phyloP scores from a whole-genome alignment of 2,797 vertebrate species.

The Rhodeus uyekii region DNA sequence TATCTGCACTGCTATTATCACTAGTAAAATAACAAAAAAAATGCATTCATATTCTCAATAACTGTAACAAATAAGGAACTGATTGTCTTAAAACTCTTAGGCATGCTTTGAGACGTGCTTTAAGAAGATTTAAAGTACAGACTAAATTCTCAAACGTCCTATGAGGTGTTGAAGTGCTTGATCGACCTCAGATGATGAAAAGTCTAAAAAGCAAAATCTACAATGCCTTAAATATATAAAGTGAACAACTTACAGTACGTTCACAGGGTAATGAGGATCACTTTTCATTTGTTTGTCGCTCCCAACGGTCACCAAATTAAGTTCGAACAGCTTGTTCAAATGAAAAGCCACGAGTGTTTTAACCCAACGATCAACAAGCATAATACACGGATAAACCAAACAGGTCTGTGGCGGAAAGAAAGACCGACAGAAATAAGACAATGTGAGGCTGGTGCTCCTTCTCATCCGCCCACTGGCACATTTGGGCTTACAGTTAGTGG shows the following conservation, averaged over 20 bases:
- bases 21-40: not conserved
- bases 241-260: slow-evolving; percentile 6
- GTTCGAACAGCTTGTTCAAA: not conserved
- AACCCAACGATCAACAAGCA: slow-evolving; percentile 6
- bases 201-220: slow-evolving; percentile 38
- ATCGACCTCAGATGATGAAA: slow-evolving; percentile 19
- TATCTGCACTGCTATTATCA: not conserved
- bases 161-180: slow-evolving; percentile 4
- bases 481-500: slow-evolving; percentile 23
- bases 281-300: slow-evolving; percentile 3
- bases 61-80: slow-evolving; percentile 17
- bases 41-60: slow-evolving; percentile 24
- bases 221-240: slow-evolving; percentile 34
- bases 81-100: slow-evolving; percentile 54
- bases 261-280: not conserved
- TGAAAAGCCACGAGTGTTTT: not conserved
- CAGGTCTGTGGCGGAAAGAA: slow-evolving; percentile 16
- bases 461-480: slow-evolving; percentile 26
- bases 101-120: slow-evolving; percentile 51
- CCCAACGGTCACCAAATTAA: not conserved
- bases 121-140: slow-evolving; percentile 43
- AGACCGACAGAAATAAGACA: slow-evolving; percentile 13
- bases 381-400: slow-evolving; percentile 18
- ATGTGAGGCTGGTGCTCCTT: slow-evolving; percentile 39
- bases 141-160: slow-evolving; percentile 21